Evolutionary conservation across 1,140 invertebrate genomes (phyloP).

Genomic region (Macrosteles quadrilineatus): DNA sequence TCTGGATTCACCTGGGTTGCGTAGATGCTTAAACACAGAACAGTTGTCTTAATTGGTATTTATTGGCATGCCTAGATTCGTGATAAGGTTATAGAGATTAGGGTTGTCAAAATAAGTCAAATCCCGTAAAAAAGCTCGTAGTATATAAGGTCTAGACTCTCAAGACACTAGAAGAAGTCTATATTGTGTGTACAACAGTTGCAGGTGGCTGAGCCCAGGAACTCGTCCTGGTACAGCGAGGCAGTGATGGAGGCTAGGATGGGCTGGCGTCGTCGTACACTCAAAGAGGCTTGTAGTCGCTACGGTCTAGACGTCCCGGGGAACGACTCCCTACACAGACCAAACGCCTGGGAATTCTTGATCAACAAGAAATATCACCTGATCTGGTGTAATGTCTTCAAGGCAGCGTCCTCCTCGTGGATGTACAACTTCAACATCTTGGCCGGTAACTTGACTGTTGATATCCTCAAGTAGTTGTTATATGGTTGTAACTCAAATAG

Average conservation of each 20-base stretch:
- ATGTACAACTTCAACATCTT: slow-evolving; percentile 87
- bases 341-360: slow-evolving; percentile 82
- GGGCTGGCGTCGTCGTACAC: slow-evolving; percentile 26
- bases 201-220: slow-evolving; percentile 14
- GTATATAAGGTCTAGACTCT: too few species aligned
- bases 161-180: too few species aligned
- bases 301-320: slow-evolving; percentile 47
- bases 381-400: slow-evolving; percentile 63
- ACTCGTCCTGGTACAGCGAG: slow-evolving; percentile 18
- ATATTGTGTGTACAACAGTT: neutral
- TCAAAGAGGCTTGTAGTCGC: slow-evolving; percentile 35
- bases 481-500: too few species aligned
- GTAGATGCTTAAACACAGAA: too few species aligned
- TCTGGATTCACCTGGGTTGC: too few species aligned
- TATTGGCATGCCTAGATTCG: too few species aligned
- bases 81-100: too few species aligned
- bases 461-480: too few species aligned
- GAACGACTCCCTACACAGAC: slow-evolving; percentile 66
- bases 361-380: slow-evolving; percentile 76
- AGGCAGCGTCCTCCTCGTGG: slow-evolving; percentile 82
- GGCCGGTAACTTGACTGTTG: too few species aligned
- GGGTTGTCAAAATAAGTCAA: too few species aligned
- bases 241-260: slow-evolving; percentile 37
- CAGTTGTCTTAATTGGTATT: too few species aligned
- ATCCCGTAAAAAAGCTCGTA: too few species aligned